Percentiles rank a stretch among this genome's conserved stretches.
Evolutionary conservation across 2,888 invertebrate species (phyloP).

Genomic region (Chelonus formosanus): DNA sequence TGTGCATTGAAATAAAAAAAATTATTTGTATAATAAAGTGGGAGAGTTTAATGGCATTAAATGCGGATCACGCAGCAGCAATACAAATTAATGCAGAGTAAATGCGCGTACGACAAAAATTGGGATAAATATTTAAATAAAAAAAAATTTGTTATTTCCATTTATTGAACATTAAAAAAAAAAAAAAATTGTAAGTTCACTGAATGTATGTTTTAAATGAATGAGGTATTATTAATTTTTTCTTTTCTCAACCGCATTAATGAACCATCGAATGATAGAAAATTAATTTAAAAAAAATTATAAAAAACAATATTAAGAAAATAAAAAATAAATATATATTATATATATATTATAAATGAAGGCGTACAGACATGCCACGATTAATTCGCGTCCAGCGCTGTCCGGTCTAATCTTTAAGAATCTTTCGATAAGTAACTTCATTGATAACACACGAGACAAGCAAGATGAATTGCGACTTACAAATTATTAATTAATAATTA

Average conservation of each 20-base stretch:
- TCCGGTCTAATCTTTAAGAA: slow-evolving; percentile 54
- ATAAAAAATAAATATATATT: slow-evolving; percentile 31
- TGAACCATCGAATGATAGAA: too few relatives aligned
- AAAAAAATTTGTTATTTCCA: background rate
- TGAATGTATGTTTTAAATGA: slow-evolving; percentile 4
- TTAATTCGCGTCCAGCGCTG: slow-evolving; percentile 43
- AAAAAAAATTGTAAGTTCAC: slow-evolving; percentile 1
- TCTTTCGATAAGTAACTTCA: slow-evolving; percentile 40
- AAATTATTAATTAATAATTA: slow-evolving; percentile 61
- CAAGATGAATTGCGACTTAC: slow-evolving; percentile 41
- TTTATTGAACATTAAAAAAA: background rate
- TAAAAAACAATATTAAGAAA: too few relatives aligned
- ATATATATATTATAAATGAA: slow-evolving; percentile 24
- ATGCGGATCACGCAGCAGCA: slow-evolving; percentile 59
- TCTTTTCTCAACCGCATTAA: too few relatives aligned
- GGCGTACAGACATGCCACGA: slow-evolving; percentile 8
- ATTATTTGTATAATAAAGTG: slow-evolving; percentile 9
- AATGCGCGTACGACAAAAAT: slow-evolving; percentile 13
- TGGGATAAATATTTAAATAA: background rate
- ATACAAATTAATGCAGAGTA: slow-evolving; percentile 63
- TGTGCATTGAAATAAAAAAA: slow-evolving; percentile 8
- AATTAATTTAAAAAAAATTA: too few relatives aligned
- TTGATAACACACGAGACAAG: slow-evolving; percentile 32
- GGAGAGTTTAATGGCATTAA: slow-evolving; percentile 24
- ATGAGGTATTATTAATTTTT: background rate